Conservation (phyloP, 2,888 invertebrate genomes). For the Ctena decussata region DNA sequence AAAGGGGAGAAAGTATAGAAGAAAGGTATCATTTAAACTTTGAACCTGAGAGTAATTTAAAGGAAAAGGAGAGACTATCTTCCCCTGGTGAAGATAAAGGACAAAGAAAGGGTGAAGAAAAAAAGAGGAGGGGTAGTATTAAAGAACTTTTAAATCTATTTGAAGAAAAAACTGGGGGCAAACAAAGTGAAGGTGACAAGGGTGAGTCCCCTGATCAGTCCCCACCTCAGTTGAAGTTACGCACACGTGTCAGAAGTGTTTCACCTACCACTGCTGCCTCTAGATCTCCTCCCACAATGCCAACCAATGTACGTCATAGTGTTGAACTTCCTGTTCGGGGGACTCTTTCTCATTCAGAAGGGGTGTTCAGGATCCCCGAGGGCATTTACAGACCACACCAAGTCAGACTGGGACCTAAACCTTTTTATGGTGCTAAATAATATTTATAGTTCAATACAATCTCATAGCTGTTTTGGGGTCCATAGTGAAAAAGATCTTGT, state of each 20-base stretch:
- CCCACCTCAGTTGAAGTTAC: slow-evolving; percentile 46
- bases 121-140: slow-evolving; percentile 81
- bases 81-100: slow-evolving; percentile 25
- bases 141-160: slow-evolving; percentile 81
- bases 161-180: slow-evolving; percentile 71
- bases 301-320: slow-evolving; percentile 73
- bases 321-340: slow-evolving; percentile 72
- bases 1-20: slow-evolving; percentile 33
- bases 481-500: no score
- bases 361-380: slow-evolving; percentile 51
- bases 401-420: slow-evolving; percentile 82
- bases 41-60: slow-evolving; percentile 33
- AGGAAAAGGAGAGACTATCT: background rate
- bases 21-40: slow-evolving; percentile 33
- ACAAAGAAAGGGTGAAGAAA: slow-evolving; percentile 59
- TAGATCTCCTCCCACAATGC: slow-evolving; percentile 37
- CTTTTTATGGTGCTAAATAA: slow-evolving; percentile 80
- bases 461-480: no score
- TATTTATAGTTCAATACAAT: background rate
- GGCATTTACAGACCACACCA: slow-evolving; percentile 68
- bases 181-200: slow-evolving; percentile 38
- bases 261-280: slow-evolving; percentile 63
- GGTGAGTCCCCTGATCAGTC: slow-evolving; percentile 36
- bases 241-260: slow-evolving; percentile 67
- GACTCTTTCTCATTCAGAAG: slow-evolving; percentile 46